Conservation (phyloP, 2,797 vertebrate genomes). For the Pipistrellus kuhlii region DNA sequence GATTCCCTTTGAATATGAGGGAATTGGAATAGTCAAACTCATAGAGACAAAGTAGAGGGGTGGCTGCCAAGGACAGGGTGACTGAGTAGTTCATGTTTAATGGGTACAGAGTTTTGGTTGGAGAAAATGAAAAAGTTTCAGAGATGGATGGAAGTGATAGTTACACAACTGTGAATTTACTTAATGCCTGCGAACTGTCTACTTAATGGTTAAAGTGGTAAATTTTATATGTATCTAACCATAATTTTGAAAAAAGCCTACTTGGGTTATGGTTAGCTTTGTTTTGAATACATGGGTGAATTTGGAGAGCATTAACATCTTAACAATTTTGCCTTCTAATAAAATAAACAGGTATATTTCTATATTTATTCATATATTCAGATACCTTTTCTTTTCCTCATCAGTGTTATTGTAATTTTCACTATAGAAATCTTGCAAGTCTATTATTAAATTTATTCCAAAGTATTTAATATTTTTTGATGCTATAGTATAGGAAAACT, state of each 20-base stretch:
- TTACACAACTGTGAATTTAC: background rate
- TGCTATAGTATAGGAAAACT: background rate
- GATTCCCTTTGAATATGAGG: background rate
- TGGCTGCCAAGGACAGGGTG: background rate
- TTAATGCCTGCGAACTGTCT: background rate
- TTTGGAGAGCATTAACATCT: background rate
- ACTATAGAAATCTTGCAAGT: background rate
- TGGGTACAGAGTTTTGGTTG: background rate
- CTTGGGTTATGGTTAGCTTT: background rate
- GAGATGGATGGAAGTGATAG: background rate
- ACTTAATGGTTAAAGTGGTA: background rate
- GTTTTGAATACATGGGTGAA: background rate
- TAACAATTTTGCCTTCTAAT: background rate
- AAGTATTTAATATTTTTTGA: conserved; percentile 9
- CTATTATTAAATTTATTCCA: conserved; percentile 37
- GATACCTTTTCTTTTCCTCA: background rate
- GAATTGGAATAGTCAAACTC: background rate
- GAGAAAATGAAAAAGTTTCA: background rate
- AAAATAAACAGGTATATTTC: background rate
- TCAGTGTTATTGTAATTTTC: background rate
- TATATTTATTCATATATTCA: conserved; percentile 21
- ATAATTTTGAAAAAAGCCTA: background rate
- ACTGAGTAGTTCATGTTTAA: background rate
- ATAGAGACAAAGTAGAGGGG: background rate
- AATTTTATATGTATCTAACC: background rate